Percentiles rank a stretch among this genome's conserved stretches.
These are phyloP conservation scores for Salvator merianae DNA, from an alignment of 2,113 vertebrate species.

Conservation along the genomic window DNA sequence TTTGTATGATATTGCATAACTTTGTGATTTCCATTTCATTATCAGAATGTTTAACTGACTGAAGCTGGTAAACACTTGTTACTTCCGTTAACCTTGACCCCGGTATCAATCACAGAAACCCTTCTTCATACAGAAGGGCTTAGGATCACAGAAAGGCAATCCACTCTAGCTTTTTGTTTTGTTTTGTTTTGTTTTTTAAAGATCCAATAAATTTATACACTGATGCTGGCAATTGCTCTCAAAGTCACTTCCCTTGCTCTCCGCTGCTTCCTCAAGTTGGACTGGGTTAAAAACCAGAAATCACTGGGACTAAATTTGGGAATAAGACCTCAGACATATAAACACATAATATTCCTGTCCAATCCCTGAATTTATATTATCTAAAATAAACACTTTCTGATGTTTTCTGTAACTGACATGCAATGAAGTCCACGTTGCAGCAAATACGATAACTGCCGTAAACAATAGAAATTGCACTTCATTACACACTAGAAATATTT, in stretches of 20 bases:
- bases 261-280: constrained; percentile 40
- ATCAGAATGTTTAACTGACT: constrained; percentile 6
- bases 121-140: neutral
- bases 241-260: constrained; percentile 52
- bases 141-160: neutral
- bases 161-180: neutral
- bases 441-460: constrained; percentile 65
- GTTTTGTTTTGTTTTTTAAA: constrained; percentile 26
- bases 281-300: constrained; percentile 65
- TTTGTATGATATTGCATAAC: constrained; percentile 24
- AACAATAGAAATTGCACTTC: constrained; percentile 65
- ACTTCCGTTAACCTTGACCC: constrained; percentile 26
- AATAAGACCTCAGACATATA: constrained; percentile 65
- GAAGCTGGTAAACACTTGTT: neutral
- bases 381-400: constrained; percentile 72
- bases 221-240: constrained; percentile 24
- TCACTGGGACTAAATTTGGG: constrained; percentile 68
- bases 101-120: constrained; percentile 3
- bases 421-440: constrained; percentile 67
- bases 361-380: constrained; percentile 75
- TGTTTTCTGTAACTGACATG: constrained; percentile 69
- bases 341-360: constrained; percentile 66
- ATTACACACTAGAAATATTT: constrained; percentile 65
- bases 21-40: constrained; percentile 14
- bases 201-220: constrained; percentile 43